These are phyloP conservation scores for Rhynchomys soricoides DNA, from an alignment of 2,113 vertebrate genomes.

Conservation along the genomic window DNA sequence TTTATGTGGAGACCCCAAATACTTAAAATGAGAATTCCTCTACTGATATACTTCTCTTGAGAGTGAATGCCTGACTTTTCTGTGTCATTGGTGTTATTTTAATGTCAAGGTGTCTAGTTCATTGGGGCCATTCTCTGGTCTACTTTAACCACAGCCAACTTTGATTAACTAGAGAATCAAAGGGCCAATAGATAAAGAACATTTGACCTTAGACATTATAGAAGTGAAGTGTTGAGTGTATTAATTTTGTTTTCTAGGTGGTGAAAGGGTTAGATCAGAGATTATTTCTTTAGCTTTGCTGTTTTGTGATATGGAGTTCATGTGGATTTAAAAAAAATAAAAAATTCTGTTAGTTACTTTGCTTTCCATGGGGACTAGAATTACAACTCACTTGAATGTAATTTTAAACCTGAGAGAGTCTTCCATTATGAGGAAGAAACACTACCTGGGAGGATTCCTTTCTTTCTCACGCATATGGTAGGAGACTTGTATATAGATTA, in stretches of 20 bases:
- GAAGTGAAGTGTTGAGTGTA: slow-evolving; percentile 27
- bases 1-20: background rate
- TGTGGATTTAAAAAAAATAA: background rate
- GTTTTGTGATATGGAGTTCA: slow-evolving; percentile 31
- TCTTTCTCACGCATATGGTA: slow-evolving; percentile 24
- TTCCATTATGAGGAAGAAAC: background rate
- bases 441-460: background rate
- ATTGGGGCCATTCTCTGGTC: background rate
- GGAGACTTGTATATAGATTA: slow-evolving; percentile 33
- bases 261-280: background rate
- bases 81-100: slow-evolving; percentile 19
- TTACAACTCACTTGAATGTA: slow-evolving; percentile 36
- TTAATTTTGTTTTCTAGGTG: slow-evolving; percentile 9
- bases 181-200: background rate
- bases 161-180: slow-evolving; percentile 20
- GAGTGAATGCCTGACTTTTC: background rate
- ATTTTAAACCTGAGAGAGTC: slow-evolving; percentile 4
- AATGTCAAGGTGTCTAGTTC: background rate
- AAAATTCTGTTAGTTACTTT: background rate
- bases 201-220: slow-evolving; percentile 4
- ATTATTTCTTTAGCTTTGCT: background rate
- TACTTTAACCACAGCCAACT: background rate
- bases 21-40: slow-evolving; percentile 15
- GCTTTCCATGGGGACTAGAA: background rate
- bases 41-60: background rate